A percentile compares a stretch with the other conserved stretches of the same genome.
phyloP scores from a whole-genome alignment of 2,888 invertebrate species.

The Agriotes lineatus region DNA sequence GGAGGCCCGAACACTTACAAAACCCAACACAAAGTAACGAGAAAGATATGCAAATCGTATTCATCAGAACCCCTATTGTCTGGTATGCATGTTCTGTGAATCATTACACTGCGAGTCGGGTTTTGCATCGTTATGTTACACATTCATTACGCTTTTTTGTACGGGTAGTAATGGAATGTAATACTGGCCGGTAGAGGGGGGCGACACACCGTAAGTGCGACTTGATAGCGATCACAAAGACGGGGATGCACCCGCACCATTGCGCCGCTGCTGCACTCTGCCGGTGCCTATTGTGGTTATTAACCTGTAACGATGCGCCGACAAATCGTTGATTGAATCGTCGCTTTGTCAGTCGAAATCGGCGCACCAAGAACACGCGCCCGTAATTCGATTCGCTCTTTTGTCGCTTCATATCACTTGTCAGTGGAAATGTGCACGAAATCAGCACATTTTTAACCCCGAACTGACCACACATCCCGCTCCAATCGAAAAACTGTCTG shows the following conservation, averaged over 20 bases:
- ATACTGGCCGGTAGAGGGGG: constrained; percentile 40
- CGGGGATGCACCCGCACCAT: neutral
- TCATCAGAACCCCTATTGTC: constrained; percentile 62
- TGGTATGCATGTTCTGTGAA: constrained; percentile 60
- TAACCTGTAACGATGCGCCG: constrained; percentile 36
- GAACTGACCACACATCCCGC: constrained; percentile 26
- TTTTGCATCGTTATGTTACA: constrained; percentile 56
- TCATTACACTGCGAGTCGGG: constrained; percentile 51
- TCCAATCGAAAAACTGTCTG: constrained; percentile 19
- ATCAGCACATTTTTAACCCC: constrained; percentile 56
- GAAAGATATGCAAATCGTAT: constrained; percentile 64
- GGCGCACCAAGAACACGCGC: constrained; percentile 51
- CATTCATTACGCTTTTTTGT: constrained; percentile 55
- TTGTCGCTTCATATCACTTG: constrained; percentile 59
- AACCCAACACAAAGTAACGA: constrained; percentile 63
- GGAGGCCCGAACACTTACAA: constrained; percentile 55
- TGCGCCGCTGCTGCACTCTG: constrained; percentile 1
- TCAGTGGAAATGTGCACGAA: constrained; percentile 57
- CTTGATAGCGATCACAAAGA: constrained; percentile 48
- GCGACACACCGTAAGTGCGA: constrained; percentile 48
- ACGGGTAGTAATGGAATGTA: constrained; percentile 51
- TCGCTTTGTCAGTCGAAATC: constrained; percentile 53
- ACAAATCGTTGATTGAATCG: constrained; percentile 52
- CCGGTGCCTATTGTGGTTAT: constrained; percentile 7
- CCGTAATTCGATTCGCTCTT: constrained; percentile 57